Percentiles rank a stretch among this genome's conserved stretches.
These are phyloP conservation scores for Eupeodes latifasciatus DNA, from an alignment of 2,888 invertebrate species.

Conservation along the genomic window DNA sequence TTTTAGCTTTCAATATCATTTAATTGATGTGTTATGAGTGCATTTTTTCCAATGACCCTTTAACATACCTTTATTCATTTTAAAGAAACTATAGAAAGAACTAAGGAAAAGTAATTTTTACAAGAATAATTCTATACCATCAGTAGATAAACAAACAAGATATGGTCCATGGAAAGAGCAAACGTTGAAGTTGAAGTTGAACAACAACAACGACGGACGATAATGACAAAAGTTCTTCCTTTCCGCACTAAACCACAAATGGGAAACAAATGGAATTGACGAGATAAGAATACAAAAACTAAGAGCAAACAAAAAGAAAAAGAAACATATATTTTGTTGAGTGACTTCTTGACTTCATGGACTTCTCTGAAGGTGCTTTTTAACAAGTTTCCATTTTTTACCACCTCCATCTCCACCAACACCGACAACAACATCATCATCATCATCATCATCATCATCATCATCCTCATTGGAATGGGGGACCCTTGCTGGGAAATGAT, in stretches of 20 bases:
- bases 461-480: not conserved
- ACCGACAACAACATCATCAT: no score
- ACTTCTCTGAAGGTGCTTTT: conserved; percentile 23
- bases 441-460: not conserved
- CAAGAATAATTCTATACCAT: no score
- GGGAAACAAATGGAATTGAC: conserved; percentile 31
- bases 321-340: conserved; percentile 27
- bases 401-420: not conserved
- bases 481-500: not conserved
- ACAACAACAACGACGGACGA: not conserved
- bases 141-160: not conserved
- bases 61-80: not conserved
- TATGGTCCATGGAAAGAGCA: conserved; percentile 13
- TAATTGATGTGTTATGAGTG: no score
- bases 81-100: no score
- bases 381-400: conserved; percentile 38
- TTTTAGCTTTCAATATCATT: no score
- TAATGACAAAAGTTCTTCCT: not conserved
- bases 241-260: conserved; percentile 31
- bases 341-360: conserved; percentile 43
- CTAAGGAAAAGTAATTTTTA: no score
- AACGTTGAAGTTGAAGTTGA: conserved; percentile 4
- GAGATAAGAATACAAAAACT: conserved; percentile 23
- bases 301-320: not conserved
- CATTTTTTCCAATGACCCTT: not conserved